These are phyloP conservation scores for Regulus satrapa DNA, from an alignment of 2,113 vertebrate genomes.

Conservation along the genomic window DNA sequence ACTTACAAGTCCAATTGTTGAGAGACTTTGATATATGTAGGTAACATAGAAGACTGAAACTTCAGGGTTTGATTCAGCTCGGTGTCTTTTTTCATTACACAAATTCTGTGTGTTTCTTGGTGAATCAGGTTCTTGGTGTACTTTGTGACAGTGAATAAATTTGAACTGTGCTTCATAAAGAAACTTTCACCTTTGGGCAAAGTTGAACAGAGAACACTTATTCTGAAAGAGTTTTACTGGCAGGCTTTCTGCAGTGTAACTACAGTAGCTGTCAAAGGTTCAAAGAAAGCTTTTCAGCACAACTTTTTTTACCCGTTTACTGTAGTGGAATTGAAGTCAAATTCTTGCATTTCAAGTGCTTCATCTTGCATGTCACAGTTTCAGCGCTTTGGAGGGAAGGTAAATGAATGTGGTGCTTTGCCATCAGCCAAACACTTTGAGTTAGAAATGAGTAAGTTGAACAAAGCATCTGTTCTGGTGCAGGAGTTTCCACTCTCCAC, in stretches of 20 bases:
- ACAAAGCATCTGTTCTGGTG: background rate
- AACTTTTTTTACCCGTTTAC: background rate
- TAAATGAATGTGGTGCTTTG: background rate
- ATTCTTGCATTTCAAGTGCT: background rate
- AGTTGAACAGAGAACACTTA: conserved; percentile 18
- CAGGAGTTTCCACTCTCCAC: background rate
- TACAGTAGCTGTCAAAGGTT: background rate
- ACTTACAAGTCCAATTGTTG: background rate
- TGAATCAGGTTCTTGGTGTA: background rate
- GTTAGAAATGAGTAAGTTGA: background rate
- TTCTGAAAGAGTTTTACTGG: background rate
- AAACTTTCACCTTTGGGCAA: conserved; percentile 38
- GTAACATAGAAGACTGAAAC: background rate
- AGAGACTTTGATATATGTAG: background rate
- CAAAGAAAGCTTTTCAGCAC: background rate
- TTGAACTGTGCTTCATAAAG: background rate
- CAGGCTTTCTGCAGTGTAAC: background rate
- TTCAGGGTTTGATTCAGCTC: background rate
- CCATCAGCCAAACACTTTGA: background rate
- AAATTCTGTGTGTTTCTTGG: background rate
- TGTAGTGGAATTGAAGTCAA: background rate
- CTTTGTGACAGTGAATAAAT: conserved; percentile 31
- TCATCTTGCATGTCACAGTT: background rate
- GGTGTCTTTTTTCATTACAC: background rate
- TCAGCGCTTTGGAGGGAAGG: background rate